These are phyloP conservation scores for Geodia barretti DNA, from an alignment of 37 sponge, comb jelly and placozoan genomes.

Conservation along the genomic window DNA sequence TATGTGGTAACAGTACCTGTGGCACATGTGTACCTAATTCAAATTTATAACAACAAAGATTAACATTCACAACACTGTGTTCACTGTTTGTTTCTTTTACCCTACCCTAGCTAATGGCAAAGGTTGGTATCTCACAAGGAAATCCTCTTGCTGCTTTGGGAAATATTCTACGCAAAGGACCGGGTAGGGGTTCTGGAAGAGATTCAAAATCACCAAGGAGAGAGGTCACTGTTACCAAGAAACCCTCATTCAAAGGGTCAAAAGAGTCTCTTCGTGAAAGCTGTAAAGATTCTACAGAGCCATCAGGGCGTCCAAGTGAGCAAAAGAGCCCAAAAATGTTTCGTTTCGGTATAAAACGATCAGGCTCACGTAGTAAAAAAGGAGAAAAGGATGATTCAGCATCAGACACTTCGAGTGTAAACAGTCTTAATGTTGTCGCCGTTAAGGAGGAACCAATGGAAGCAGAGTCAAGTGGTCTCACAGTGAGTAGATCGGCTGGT, in stretches of 20 bases:
- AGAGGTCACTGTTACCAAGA: neutral
- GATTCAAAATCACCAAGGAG: conserved; percentile 27
- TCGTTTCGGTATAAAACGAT: conserved; percentile 11
- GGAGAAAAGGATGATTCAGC: conserved; percentile 32
- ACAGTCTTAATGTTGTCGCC: conserved; percentile 27
- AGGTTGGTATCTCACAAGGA: conserved; percentile 28
- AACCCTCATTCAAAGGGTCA: neutral
- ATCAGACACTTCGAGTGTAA: conserved; percentile 58
- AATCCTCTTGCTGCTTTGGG: conserved; percentile 69
- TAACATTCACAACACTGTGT: too few species aligned
- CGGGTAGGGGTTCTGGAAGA: neutral
- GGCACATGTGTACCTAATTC: too few species aligned
- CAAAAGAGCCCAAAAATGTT: conserved; percentile 16
- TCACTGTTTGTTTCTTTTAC: neutral
- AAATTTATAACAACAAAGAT: too few species aligned
- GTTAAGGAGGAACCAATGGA: neutral
- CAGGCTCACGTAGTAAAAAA: conserved; percentile 15
- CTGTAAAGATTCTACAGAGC: neutral
- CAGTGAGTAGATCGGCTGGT: neutral
- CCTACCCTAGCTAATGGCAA: conserved; percentile 40
- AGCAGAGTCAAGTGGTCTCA: neutral
- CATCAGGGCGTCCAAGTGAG: neutral
- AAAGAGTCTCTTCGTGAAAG: neutral
- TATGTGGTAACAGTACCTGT: too few species aligned
- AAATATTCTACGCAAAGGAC: conserved; percentile 29